A percentile compares a stretch with the other conserved stretches of the same genome.
Conservation (phyloP, 1,140 invertebrate genomes). For the Ladona fulva region DNA sequence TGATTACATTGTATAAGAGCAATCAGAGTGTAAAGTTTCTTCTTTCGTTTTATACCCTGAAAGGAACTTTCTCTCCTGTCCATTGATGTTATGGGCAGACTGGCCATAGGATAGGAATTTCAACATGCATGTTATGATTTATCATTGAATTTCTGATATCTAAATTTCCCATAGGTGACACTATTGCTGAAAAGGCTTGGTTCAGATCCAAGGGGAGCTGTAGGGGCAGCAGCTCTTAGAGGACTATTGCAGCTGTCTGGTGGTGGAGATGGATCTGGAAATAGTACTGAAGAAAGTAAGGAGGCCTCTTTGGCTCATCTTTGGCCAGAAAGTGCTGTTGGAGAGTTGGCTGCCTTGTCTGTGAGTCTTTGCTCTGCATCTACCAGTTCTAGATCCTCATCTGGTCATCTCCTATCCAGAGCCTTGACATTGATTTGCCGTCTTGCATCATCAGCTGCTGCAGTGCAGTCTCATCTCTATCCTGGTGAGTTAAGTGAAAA, state of each 20-base stretch:
- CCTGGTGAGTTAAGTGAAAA: conserved; percentile 29
- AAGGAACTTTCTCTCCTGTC: no score
- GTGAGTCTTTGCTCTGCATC: conserved; percentile 34
- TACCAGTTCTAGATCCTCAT: conserved; percentile 37
- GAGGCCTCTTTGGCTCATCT: conserved; percentile 49
- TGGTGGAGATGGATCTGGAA: not conserved
- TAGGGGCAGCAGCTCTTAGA: conserved; percentile 42
- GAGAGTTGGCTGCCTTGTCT: conserved; percentile 47
- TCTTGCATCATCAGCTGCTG: conserved; percentile 44
- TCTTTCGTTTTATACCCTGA: no score
- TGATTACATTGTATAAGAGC: no score
- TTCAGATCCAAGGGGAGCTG: conserved; percentile 54
- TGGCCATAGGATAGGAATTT: no score
- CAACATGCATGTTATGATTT: no score
- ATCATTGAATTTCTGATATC: no score
- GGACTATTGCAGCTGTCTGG: not conserved
- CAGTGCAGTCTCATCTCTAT: conserved; percentile 42
- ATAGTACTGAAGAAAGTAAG: not conserved
- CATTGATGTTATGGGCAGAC: no score
- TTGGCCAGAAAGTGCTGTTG: conserved; percentile 64
- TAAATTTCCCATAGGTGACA: conserved; percentile 45
- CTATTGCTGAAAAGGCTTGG: conserved; percentile 47
- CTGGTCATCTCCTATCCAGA: conserved; percentile 28
- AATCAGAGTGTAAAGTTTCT: no score
- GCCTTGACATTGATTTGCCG: not conserved